phyloP scores from a whole-genome alignment of 2,888 invertebrate species.

The Xanthorhoe spadicearia region DNA sequence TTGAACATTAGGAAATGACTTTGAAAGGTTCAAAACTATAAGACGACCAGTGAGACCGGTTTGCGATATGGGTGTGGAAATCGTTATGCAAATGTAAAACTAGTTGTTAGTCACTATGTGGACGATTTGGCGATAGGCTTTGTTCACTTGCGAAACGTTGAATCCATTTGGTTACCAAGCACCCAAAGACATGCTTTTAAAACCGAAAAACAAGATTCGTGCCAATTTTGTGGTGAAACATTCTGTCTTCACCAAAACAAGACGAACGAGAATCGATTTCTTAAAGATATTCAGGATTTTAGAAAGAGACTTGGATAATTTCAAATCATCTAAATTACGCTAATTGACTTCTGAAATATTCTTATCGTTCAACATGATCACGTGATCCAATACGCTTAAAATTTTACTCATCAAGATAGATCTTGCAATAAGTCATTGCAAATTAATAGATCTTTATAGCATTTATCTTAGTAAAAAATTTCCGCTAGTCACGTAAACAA shows the following conservation, averaged over 20 bases:
- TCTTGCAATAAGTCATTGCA: too few relatives aligned
- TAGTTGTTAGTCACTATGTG: constrained; percentile 26
- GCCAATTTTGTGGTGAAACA: too few relatives aligned
- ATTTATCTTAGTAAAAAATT: not conserved
- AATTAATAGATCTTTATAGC: not conserved
- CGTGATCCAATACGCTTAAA: too few relatives aligned
- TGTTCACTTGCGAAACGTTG: constrained; percentile 9
- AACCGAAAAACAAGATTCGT: too few relatives aligned
- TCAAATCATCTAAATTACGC: too few relatives aligned
- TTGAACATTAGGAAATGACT: constrained; percentile 35
- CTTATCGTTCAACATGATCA: too few relatives aligned
- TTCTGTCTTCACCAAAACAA: too few relatives aligned
- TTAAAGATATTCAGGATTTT: too few relatives aligned
- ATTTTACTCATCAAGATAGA: not conserved
- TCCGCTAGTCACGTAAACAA: not conserved
- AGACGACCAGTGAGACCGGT: constrained; percentile 30
- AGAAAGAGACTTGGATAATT: too few relatives aligned
- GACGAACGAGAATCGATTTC: too few relatives aligned
- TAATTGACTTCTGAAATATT: too few relatives aligned
- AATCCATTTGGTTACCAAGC: not conserved
- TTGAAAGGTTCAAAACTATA: constrained; percentile 26
- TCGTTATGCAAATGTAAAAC: constrained; percentile 34
- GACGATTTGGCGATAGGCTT: constrained; percentile 20
- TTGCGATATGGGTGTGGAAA: constrained; percentile 27
- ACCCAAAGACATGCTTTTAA: not conserved